Conservation (phyloP, 2,888 invertebrate species). For the Brachyptera risi region DNA sequence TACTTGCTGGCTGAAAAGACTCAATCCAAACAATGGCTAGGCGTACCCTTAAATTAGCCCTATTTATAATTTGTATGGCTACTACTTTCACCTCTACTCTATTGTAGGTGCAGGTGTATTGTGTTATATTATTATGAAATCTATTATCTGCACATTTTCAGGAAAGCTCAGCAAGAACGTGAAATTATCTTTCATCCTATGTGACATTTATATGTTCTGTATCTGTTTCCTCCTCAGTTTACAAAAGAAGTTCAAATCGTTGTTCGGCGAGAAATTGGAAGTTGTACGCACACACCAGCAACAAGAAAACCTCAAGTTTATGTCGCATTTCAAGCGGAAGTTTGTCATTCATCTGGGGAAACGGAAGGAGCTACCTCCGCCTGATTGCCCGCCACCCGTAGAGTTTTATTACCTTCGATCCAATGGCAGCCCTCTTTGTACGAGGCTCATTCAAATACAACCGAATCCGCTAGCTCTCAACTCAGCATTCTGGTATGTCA, state of each 20-base stretch:
- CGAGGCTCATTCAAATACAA: constrained; percentile 84
- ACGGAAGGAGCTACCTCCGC: constrained; percentile 53
- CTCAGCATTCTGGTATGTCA: constrained; percentile 90
- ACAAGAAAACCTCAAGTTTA: constrained; percentile 96
- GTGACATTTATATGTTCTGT: not conserved
- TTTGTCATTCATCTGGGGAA: constrained; percentile 91
- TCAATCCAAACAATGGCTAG: too few relatives aligned
- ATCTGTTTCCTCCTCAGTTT: constrained; percentile 47
- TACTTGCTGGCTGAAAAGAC: too few relatives aligned
- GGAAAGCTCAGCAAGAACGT: too few relatives aligned
- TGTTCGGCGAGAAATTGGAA: constrained; percentile 87
- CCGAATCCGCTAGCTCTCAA: constrained; percentile 82
- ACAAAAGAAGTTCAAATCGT: constrained; percentile 83
- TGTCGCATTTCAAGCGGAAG: constrained; percentile 93
- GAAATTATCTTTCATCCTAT: not conserved
- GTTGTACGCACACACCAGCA: constrained; percentile 96
- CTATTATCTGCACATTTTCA: too few relatives aligned
- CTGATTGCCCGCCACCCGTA: constrained; percentile 54
- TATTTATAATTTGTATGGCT: too few relatives aligned
- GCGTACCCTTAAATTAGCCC: too few relatives aligned
- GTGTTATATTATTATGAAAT: too few relatives aligned
- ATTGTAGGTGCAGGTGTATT: too few relatives aligned
- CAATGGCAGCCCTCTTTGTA: constrained; percentile 92
- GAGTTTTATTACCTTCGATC: constrained; percentile 94
- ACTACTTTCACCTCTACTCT: too few relatives aligned